phyloP scores from a whole-genome alignment of 2,888 invertebrate species.

The Osmoderma eremita region DNA sequence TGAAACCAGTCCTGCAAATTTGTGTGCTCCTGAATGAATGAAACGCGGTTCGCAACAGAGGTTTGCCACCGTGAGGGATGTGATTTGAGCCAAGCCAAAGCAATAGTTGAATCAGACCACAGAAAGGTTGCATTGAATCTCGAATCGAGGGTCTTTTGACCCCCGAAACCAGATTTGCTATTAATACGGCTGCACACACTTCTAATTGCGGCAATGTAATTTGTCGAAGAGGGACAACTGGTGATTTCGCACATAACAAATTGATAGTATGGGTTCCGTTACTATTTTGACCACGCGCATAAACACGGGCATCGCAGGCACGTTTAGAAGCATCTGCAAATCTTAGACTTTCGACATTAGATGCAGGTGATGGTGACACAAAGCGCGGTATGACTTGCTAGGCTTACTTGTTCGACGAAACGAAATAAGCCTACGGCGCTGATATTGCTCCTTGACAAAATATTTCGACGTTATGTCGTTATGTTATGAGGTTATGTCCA shows the following conservation, averaged over 20 bases:
- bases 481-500: too few species aligned
- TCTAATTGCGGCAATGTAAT: constrained; percentile 47
- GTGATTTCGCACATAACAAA: constrained; percentile 30
- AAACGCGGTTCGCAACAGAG: constrained; percentile 46
- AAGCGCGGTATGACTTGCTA: not conserved
- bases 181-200: constrained; percentile 46
- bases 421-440: too few species aligned
- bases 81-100: constrained; percentile 46
- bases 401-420: too few species aligned
- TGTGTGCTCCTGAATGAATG: constrained; percentile 40
- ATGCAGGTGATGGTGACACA: not conserved
- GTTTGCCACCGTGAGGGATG: constrained; percentile 45
- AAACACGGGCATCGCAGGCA: constrained; percentile 28
- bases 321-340: constrained; percentile 44
- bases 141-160: not conserved
- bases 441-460: too few species aligned
- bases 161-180: constrained; percentile 41
- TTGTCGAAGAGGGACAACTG: constrained; percentile 46
- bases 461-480: too few species aligned
- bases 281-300: not conserved
- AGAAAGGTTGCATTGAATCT: constrained; percentile 30
- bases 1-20: constrained; percentile 42
- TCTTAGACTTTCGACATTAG: constrained; percentile 42
- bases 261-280: not conserved
- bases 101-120: constrained; percentile 50